phyloP scores from a whole-genome alignment of 92 coral and sea anemone species.

The Porites evermanni region DNA sequence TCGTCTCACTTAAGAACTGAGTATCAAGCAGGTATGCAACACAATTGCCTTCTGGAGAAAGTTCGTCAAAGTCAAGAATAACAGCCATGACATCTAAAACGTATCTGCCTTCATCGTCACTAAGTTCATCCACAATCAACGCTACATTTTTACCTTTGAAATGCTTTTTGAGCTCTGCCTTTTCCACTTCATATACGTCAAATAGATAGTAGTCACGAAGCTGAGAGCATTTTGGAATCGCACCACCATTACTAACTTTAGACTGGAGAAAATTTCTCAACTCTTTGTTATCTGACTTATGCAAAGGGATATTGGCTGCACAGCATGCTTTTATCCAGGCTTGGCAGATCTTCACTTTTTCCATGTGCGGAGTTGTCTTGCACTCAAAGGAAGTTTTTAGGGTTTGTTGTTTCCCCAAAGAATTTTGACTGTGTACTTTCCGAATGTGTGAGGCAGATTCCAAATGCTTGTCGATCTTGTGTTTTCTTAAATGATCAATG shows the following conservation, averaged over 20 bases:
- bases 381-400: slow-evolving; percentile 23
- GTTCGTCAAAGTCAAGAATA: slow-evolving; percentile 51
- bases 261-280: slow-evolving; percentile 49
- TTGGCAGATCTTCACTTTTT: slow-evolving; percentile 60
- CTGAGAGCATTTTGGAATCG: slow-evolving; percentile 57
- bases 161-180: slow-evolving; percentile 36
- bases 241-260: slow-evolving; percentile 66
- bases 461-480: slow-evolving; percentile 2
- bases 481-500: neutral
- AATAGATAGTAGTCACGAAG: slow-evolving; percentile 67
- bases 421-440: slow-evolving; percentile 9
- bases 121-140: slow-evolving; percentile 62
- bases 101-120: slow-evolving; percentile 70
- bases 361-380: slow-evolving; percentile 36
- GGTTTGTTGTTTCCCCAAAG: slow-evolving; percentile 49
- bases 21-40: slow-evolving; percentile 57
- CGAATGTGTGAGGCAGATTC: neutral
- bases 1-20: slow-evolving; percentile 49
- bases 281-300: slow-evolving; percentile 59
- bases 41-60: slow-evolving; percentile 40
- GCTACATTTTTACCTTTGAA: slow-evolving; percentile 52
- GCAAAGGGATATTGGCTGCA: slow-evolving; percentile 69
- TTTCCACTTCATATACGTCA: slow-evolving; percentile 61
- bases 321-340: slow-evolving; percentile 68
- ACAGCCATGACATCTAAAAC: slow-evolving; percentile 63